A percentile compares a stretch with the other conserved stretches of the same genome.
These are phyloP conservation scores for Mallateleia sp. DNA, from an alignment of 2,888 invertebrate genomes.

Conservation along the genomic window DNA sequence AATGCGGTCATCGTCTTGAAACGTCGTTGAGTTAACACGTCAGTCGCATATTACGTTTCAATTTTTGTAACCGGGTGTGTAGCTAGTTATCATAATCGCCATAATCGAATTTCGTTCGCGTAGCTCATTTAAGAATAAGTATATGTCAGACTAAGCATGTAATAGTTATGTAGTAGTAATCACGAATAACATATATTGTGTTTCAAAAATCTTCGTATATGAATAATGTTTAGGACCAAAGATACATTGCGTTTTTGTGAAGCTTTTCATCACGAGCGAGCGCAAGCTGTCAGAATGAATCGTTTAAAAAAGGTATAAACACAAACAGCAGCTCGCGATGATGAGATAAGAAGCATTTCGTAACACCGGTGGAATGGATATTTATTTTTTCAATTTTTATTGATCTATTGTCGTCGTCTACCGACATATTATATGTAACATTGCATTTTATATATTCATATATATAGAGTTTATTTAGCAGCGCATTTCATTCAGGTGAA, in stretches of 20 bases:
- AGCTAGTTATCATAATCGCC: constrained; percentile 56
- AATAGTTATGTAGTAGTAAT: constrained; percentile 67
- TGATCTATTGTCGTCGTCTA: constrained; percentile 38
- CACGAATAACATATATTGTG: constrained; percentile 60
- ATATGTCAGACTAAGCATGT: constrained; percentile 66
- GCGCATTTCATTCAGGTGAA: too few species aligned
- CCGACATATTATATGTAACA: too few species aligned
- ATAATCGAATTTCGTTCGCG: constrained; percentile 67
- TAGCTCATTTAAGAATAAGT: constrained; percentile 69
- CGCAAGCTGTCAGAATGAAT: constrained; percentile 27
- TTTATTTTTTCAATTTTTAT: constrained; percentile 69
- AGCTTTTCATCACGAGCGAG: constrained; percentile 83
- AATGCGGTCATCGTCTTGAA: constrained; percentile 12
- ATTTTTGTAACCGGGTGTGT: constrained; percentile 20
- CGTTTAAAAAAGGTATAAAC: constrained; percentile 23
- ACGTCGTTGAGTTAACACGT: constrained; percentile 28
- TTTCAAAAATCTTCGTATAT: constrained; percentile 79
- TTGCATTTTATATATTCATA: too few species aligned
- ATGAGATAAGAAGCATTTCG: constrained; percentile 29
- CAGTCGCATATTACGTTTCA: constrained; percentile 3
- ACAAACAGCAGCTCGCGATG: constrained; percentile 17
- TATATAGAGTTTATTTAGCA: too few species aligned
- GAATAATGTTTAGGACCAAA: constrained; percentile 89
- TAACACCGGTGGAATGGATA: constrained; percentile 34
- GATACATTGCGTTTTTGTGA: constrained; percentile 86